Percentiles rank a stretch among this genome's conserved stretches.
These are phyloP conservation scores for Amblyjoppa fuscipennis DNA, from an alignment of 2,888 invertebrate species.

Conservation along the genomic window DNA sequence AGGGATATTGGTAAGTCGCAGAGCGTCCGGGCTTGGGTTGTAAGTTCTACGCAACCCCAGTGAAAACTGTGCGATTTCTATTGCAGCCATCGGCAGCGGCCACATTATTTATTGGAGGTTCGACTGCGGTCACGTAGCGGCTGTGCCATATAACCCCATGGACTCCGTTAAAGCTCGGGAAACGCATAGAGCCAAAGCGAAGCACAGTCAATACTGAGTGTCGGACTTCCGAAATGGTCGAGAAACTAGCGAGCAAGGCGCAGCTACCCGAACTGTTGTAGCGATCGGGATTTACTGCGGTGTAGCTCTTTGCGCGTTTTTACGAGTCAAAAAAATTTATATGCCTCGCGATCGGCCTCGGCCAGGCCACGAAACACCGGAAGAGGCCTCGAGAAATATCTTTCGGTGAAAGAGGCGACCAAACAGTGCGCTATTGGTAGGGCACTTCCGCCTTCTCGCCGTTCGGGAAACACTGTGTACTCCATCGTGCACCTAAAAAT, in stretches of 20 bases:
- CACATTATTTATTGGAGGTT: conserved; percentile 71
- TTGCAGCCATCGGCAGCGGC: conserved; percentile 68
- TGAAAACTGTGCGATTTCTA: conserved; percentile 70
- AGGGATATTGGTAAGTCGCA: conserved; percentile 19
- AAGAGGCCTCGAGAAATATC: conserved; percentile 23
- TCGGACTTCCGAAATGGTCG: neutral
- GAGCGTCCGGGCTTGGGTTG: neutral
- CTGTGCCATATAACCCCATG: conserved; percentile 68
- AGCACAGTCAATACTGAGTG: neutral
- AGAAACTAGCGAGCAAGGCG: neutral
- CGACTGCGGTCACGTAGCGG: conserved; percentile 60
- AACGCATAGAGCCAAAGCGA: neutral
- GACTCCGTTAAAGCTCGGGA: conserved; percentile 42
- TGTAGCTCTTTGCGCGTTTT: conserved; percentile 51
- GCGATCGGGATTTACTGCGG: conserved; percentile 63
- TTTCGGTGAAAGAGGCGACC: conserved; percentile 33
- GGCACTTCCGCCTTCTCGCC: conserved; percentile 2
- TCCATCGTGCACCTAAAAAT: conserved; percentile 5
- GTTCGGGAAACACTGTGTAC: neutral
- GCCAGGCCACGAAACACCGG: conserved; percentile 15
- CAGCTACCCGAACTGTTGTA: neutral
- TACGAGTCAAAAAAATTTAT: conserved; percentile 65
- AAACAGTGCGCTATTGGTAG: conserved; percentile 19
- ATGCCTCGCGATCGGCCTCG: conserved; percentile 61
- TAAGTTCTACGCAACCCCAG: conserved; percentile 70